phyloP scores from a whole-genome alignment of 2,113 vertebrate species.

The Pachycephala philippinensis region DNA sequence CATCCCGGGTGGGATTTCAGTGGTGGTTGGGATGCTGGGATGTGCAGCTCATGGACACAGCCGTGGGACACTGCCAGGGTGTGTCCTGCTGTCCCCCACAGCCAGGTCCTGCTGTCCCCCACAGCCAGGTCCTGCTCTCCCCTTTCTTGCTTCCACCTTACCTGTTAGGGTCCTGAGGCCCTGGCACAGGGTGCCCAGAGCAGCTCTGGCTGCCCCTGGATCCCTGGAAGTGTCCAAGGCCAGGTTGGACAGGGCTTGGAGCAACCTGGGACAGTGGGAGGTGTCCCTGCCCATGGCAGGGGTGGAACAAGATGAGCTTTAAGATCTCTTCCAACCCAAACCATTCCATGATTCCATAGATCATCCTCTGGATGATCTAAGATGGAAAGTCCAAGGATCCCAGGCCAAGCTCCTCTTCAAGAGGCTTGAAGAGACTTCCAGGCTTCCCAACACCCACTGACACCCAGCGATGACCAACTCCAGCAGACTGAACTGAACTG shows the following conservation, averaged over 20 bases:
- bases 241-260: rapidly evolving
- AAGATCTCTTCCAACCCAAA: not conserved
- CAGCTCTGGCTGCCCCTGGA: not conserved
- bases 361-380: not conserved
- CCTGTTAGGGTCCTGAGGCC: not conserved
- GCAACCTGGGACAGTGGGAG: rapidly evolving
- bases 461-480: rapidly evolving
- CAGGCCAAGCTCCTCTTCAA: not conserved
- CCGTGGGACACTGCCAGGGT: not conserved
- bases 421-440: not conserved
- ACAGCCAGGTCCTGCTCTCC: not conserved
- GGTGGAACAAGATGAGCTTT: not conserved
- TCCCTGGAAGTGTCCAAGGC: not conserved
- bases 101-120: not conserved
- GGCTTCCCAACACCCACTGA: not conserved
- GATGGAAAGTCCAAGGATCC: not conserved
- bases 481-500: not conserved
- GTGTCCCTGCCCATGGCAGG: not conserved
- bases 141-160: not conserved
- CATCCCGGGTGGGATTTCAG: not conserved
- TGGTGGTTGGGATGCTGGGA: rapidly evolving
- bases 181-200: not conserved
- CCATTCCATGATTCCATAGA: not conserved
- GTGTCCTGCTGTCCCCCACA: not conserved
- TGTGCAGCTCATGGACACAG: rapidly evolving